Evolutionary conservation across 1,140 invertebrate genomes (phyloP).

Genomic region (Megalopta genalis): DNA sequence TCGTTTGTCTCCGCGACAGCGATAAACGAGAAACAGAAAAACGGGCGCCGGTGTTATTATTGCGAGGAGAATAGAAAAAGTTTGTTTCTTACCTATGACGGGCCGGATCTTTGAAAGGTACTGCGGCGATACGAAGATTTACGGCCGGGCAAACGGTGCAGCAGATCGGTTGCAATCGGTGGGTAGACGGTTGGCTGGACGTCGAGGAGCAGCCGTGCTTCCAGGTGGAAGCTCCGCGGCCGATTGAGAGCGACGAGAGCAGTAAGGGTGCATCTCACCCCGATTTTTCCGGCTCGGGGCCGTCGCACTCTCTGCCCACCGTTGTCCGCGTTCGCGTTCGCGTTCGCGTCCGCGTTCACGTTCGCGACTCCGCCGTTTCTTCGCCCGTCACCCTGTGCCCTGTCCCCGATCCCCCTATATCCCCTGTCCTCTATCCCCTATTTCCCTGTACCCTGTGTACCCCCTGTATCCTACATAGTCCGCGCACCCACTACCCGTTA

Average conservation of each 20-base stretch:
- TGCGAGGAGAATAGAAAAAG: neutral
- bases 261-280: constrained; percentile 73
- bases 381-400: constrained; percentile 53
- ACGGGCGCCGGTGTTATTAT: too few relatives aligned
- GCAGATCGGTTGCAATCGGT: neutral
- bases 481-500: too few relatives aligned
- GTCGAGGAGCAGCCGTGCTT: constrained; percentile 63
- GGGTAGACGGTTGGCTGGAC: constrained; percentile 20
- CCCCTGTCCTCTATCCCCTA: too few relatives aligned
- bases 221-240: constrained; percentile 70
- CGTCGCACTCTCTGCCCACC: constrained; percentile 68
- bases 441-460: too few relatives aligned
- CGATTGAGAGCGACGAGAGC: constrained; percentile 70
- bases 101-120: too few relatives aligned
- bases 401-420: too few relatives aligned
- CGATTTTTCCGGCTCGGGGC: constrained; percentile 69
- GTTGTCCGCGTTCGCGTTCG: constrained; percentile 27
- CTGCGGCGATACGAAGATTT: too few relatives aligned
- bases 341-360: too few relatives aligned
- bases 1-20: too few relatives aligned
- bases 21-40: too few relatives aligned
- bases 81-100: neutral
- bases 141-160: neutral
- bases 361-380: constrained; percentile 74
- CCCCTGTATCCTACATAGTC: too few relatives aligned